Evolutionary conservation across 1,140 invertebrate genomes (phyloP), one percentile per base, ranked within the genome.

Genomic region (Physella acuta): DNA sequence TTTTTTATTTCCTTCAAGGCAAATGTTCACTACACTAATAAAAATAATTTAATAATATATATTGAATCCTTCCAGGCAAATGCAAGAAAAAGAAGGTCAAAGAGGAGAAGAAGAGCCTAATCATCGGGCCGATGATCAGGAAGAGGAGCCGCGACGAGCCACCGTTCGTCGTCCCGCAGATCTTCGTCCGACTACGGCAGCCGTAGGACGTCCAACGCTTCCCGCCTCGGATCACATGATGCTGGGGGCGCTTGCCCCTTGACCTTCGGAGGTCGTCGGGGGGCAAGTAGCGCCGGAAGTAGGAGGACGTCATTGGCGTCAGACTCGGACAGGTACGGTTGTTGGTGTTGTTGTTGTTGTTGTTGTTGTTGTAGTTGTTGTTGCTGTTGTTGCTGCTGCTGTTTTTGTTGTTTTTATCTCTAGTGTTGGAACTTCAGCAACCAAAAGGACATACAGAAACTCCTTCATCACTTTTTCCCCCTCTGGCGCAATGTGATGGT

Each of bases 151-250:
- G 74, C 36, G 78, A 76, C 65, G 76, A 80, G 53, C 72, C 78
- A 14, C 76, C 76, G 30, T 80, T 80, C 70, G 78, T 80, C 52
- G 78, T 80, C 4, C 78, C 78, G 3, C 78, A 78, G 68, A 80
- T 80, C 30, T 80, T 78, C 69, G 78, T 80, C n/a, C 26, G 78
- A 80, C 69, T 80, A 80, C 66, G 78, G 78, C 3, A 78, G 77
- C 55, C 70, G 78, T 52, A 56, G 78, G 51, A 80, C 78, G 3
- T 78, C 76, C 14, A 78, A 77, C 49, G 77, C 78, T 3, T 80
- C 78, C 4, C 73, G 71, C 11, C 72, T 71, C 0, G 78, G 78
- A 56, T n/a, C n/a, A n/a, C 76, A 79, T 71, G 69, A 76, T 64
- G 73, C 73, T 71, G 66, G 73, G 1, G 74, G 74, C 0, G 74